Conservation (phyloP, 1,140 invertebrate genomes). For the Drosophila subpulchrella region DNA sequence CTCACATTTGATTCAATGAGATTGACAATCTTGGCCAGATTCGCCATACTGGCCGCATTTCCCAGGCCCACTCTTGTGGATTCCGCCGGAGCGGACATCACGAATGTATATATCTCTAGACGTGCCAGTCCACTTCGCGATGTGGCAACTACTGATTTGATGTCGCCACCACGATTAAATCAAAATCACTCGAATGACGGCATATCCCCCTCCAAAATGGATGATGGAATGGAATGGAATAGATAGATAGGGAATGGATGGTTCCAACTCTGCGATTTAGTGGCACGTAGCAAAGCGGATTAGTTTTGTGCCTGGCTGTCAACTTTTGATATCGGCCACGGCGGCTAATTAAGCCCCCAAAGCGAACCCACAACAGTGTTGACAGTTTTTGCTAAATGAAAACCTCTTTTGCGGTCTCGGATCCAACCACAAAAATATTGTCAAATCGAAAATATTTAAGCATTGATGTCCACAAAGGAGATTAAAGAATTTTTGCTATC, state of each 20-base stretch:
- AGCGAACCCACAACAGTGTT: slow-evolving; percentile 23
- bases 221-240: background rate
- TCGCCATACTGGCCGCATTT: slow-evolving; percentile 32
- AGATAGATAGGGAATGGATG: background rate
- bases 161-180: slow-evolving; percentile 65
- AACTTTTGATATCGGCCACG: slow-evolving; percentile 49
- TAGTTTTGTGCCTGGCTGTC: slow-evolving; percentile 77
- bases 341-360: slow-evolving; percentile 23
- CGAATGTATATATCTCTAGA: slow-evolving; percentile 2
- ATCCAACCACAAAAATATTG: background rate
- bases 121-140: slow-evolving; percentile 25
- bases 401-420: background rate
- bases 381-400: slow-evolving; percentile 1
- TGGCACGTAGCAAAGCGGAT: slow-evolving; percentile 69
- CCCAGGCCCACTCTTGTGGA: background rate
- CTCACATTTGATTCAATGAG: slow-evolving; percentile 64
- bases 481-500: background rate
- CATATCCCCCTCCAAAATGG: background rate
- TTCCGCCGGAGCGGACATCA: slow-evolving; percentile 7
- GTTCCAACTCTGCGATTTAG: slow-evolving; percentile 57
- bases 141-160: slow-evolving; percentile 70
- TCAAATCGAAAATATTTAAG: background rate
- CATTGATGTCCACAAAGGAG: background rate
- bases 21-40: slow-evolving; percentile 75
- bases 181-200: slow-evolving; percentile 59